phyloP scores from a whole-genome alignment of 2,797 vertebrate species.

The Odontamblyopus rebecca region DNA sequence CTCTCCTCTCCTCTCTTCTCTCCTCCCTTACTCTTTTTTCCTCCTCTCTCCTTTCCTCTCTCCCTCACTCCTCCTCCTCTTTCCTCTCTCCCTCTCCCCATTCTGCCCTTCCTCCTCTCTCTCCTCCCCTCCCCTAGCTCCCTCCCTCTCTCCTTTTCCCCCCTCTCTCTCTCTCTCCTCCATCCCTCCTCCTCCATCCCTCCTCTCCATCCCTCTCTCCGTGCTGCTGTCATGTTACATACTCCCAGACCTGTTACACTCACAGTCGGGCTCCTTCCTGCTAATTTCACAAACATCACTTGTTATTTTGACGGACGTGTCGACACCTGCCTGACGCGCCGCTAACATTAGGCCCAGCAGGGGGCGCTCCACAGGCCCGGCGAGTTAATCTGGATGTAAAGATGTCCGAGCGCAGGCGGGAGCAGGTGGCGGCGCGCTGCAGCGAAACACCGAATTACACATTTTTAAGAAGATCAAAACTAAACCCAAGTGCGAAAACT shows the following conservation, averaged over 20 bases:
- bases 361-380: conserved; percentile 2
- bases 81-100: no score
- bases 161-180: not conserved
- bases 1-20: no score
- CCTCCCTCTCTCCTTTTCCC: no score
- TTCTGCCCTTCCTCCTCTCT: no score
- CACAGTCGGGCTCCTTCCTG: conserved; percentile 16
- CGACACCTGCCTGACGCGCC: conserved; percentile 20
- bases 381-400: conserved; percentile 7
- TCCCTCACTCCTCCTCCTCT: no score
- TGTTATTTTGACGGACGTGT: conserved; percentile 39
- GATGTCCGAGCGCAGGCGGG: not conserved
- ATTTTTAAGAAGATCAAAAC: not conserved
- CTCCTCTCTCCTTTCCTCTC: no score
- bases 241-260: not conserved
- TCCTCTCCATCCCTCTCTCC: not conserved
- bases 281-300: conserved; percentile 29
- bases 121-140: no score
- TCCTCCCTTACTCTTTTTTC: no score
- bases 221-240: not conserved
- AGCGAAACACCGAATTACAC: not conserved
- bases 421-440: not conserved
- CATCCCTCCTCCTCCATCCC: not conserved
- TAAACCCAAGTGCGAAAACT: not conserved
- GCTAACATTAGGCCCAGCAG: conserved; percentile 31